Conservation (phyloP, 1,140 invertebrate species). For the Brachionus rubens region DNA sequence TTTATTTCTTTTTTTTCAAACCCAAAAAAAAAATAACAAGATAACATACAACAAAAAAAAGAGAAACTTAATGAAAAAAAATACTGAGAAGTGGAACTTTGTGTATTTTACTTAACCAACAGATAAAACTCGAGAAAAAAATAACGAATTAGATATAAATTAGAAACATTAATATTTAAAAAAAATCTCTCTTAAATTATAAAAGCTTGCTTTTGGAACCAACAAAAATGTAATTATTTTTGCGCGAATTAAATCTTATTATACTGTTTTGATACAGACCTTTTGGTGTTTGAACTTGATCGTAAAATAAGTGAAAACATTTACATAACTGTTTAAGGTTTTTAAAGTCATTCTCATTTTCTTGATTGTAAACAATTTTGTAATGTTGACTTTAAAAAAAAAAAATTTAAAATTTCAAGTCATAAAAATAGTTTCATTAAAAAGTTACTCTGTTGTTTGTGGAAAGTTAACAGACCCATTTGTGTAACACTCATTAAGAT, state of each 20-base stretch:
- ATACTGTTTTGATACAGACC: conserved; percentile 50
- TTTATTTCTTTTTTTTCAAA: no score
- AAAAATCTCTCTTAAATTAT: no score
- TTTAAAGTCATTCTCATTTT: conserved; percentile 47
- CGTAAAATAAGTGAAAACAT: conserved; percentile 52
- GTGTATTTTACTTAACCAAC: no score
- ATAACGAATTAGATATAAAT: no score
- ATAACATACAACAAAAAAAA: no score
- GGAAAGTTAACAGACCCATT: background rate
- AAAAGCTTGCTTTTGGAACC: conserved; percentile 27
- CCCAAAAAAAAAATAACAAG: no score
- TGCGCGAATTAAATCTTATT: background rate
- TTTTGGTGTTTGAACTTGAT: conserved; percentile 48
- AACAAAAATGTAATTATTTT: conserved; percentile 21
- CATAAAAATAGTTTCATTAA: background rate
- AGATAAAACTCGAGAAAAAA: no score
- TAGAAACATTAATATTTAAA: no score
- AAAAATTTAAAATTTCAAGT: conserved; percentile 10
- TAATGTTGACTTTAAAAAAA: conserved; percentile 48
- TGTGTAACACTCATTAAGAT: background rate
- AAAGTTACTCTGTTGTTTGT: background rate
- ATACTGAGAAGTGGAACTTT: no score
- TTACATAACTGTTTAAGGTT: conserved; percentile 48
- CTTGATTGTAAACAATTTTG: conserved; percentile 51
- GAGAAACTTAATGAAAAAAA: no score